Conservation (phyloP, 1,140 invertebrate genomes). For the Aphis gossypii region DNA sequence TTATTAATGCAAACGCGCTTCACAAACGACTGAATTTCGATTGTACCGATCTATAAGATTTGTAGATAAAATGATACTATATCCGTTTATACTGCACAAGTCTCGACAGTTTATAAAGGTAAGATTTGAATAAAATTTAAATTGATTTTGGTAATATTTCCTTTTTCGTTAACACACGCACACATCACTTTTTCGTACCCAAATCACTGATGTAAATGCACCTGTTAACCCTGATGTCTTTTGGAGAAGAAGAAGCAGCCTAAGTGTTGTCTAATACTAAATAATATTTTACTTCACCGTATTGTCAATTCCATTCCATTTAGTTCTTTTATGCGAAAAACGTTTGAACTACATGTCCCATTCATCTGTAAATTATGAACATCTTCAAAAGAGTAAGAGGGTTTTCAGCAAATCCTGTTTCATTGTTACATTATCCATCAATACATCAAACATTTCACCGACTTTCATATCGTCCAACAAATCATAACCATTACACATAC, state of each 20-base stretch:
- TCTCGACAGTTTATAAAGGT: not conserved
- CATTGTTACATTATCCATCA: constrained; percentile 11
- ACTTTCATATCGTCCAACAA: not conserved
- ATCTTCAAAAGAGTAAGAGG: constrained; percentile 36
- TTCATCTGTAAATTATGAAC: not conserved
- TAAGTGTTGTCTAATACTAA: not conserved
- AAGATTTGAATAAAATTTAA: not conserved
- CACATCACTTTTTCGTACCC: not conserved
- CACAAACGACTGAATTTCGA: not conserved
- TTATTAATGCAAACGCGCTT: not conserved
- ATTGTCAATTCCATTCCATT: not conserved
- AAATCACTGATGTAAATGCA: not conserved
- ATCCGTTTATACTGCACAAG: not conserved
- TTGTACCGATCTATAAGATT: not conserved
- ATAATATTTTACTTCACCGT: not conserved
- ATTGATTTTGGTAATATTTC: not conserved
- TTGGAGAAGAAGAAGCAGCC: not conserved
- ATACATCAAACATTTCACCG: constrained; percentile 32
- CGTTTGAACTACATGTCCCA: not conserved
- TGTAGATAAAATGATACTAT: not conserved
- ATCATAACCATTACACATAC: not conserved
- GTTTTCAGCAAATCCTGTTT: not conserved
- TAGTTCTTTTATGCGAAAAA: not conserved
- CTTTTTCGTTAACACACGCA: not conserved
- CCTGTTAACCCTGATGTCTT: not conserved